A percentile compares a stretch with the other conserved stretches of the same genome.
These are phyloP conservation scores for Diadegma fenestrale DNA, from an alignment of 2,888 invertebrate species.

Conservation along the genomic window DNA sequence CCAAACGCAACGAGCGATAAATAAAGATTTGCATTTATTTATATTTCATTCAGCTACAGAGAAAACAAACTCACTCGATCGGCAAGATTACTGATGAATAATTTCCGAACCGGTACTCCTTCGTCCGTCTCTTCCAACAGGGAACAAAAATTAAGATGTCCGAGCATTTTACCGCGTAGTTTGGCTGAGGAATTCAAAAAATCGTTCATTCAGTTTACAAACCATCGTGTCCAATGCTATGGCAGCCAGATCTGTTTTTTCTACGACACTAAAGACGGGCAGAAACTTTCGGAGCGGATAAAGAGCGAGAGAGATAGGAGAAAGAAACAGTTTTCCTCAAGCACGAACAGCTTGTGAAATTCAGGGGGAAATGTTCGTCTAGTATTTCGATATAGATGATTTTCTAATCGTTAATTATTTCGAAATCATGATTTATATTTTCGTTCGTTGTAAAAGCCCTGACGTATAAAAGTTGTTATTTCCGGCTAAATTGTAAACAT, in stretches of 20 bases:
- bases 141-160: conserved; percentile 23
- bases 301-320: not conserved
- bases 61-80: conserved; percentile 84
- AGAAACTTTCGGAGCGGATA: not conserved
- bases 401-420: not conserved
- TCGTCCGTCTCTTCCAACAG: conserved; percentile 85
- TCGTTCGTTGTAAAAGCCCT: not conserved
- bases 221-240: not conserved
- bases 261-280: not conserved
- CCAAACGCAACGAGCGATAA: not conserved
- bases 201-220: not conserved
- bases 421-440: not conserved
- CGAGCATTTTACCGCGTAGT: conserved; percentile 25
- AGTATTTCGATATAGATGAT: not conserved
- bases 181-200: not conserved
- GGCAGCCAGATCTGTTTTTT: not conserved
- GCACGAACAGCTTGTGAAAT: not conserved
- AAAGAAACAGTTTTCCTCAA: not conserved
- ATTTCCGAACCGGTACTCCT: conserved; percentile 87
- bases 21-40: not conserved
- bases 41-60: not conserved
- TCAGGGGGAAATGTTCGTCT: not conserved
- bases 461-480: not conserved
- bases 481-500: not conserved
- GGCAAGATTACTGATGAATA: conserved; percentile 87